These are phyloP conservation scores for Thelaira solivaga DNA, from an alignment of 2,888 invertebrate genomes.

Conservation along the genomic window DNA sequence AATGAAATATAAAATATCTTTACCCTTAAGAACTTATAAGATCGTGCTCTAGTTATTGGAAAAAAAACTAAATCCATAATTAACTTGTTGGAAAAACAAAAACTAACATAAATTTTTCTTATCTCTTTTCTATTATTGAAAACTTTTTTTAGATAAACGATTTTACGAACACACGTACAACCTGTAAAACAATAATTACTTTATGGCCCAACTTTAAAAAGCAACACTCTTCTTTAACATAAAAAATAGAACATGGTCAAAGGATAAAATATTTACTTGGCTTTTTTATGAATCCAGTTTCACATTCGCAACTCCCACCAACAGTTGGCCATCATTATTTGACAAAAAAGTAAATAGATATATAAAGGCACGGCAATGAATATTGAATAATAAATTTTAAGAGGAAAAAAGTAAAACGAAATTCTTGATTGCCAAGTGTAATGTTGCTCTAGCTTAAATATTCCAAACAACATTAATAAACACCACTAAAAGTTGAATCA, in stretches of 20 bases:
- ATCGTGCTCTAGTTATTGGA: too few relatives aligned
- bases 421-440: conserved; percentile 58
- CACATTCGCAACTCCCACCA: neutral
- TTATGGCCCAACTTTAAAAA: neutral
- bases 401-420: neutral
- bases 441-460: conserved; percentile 59
- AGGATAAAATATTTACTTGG: conserved; percentile 14
- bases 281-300: neutral
- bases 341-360: conserved; percentile 48
- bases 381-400: conserved; percentile 33
- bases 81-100: too few relatives aligned
- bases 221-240: conserved; percentile 8
- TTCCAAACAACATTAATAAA: conserved; percentile 40
- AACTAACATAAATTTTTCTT: conserved; percentile 30
- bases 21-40: too few relatives aligned
- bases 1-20: too few relatives aligned
- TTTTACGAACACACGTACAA: neutral
- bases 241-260: conserved; percentile 34
- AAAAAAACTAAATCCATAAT: too few relatives aligned
- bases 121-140: neutral
- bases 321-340: conserved; percentile 29
- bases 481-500: neutral
- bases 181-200: conserved; percentile 1
- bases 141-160: neutral
- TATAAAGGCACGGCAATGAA: conserved; percentile 41